Evolutionary conservation across 2,797 vertebrate species (phyloP).

Genomic region (Varecia variegata): DNA sequence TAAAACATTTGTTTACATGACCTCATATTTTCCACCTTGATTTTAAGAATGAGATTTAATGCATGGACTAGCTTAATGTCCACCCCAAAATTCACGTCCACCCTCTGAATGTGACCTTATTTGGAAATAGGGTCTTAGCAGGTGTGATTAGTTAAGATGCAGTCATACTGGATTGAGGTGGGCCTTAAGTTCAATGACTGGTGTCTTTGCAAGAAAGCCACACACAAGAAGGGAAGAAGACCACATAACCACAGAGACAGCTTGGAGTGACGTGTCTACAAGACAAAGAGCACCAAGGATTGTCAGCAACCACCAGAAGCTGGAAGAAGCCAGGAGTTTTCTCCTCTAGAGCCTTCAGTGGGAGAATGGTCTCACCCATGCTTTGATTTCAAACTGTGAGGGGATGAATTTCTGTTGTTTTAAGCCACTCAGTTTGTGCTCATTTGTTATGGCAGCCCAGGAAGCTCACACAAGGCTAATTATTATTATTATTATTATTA

Average conservation of each 20-base stretch:
- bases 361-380: accelerated
- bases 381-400: neutral
- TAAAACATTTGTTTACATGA: neutral
- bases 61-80: neutral
- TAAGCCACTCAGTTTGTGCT: neutral
- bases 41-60: neutral
- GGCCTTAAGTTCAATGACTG: too few relatives aligned
- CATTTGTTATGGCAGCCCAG: neutral
- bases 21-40: neutral
- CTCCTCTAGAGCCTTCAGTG: too few relatives aligned
- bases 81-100: neutral
- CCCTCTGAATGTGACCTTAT: neutral
- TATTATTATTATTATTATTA: neutral
- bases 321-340: neutral
- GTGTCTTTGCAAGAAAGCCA: too few relatives aligned
- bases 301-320: accelerated
- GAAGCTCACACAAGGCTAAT: neutral
- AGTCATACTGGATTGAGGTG: neutral
- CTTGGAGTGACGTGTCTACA: accelerated
- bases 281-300: accelerated
- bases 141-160: neutral
- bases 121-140: neutral
- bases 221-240: neutral
- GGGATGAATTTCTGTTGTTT: neutral
- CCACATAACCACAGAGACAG: accelerated